Evolutionary conservation across 2,888 invertebrate species (phyloP).

Genomic region (Phyllotreta striolata): DNA sequence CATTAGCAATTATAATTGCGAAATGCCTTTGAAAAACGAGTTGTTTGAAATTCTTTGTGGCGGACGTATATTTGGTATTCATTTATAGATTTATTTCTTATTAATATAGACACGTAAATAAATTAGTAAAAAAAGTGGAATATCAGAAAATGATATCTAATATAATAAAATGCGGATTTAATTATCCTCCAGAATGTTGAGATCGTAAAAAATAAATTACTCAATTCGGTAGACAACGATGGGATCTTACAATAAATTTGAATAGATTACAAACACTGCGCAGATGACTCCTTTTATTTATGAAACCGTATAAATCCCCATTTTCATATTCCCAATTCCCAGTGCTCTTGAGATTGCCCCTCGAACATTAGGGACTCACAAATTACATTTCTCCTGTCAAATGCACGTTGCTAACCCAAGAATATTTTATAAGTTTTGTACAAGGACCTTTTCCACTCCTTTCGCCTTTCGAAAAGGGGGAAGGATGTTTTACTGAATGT

Average conservation of each 20-base stretch:
- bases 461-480: slow-evolving; percentile 24
- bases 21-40: slow-evolving; percentile 16
- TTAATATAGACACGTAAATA: too few relatives aligned
- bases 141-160: too few relatives aligned
- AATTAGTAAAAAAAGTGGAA: too few relatives aligned
- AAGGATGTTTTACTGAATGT: slow-evolving; percentile 9
- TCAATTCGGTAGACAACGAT: slow-evolving; percentile 21
- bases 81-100: neutral
- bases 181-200: too few relatives aligned
- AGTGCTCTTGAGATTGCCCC: slow-evolving; percentile 52
- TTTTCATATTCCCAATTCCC: slow-evolving; percentile 57
- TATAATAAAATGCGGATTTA: too few relatives aligned
- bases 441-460: slow-evolving; percentile 44
- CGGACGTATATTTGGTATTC: slow-evolving; percentile 8
- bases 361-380: slow-evolving; percentile 54
- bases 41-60: slow-evolving; percentile 19
- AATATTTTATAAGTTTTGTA: slow-evolving; percentile 55
- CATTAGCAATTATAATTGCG: slow-evolving; percentile 25
- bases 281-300: slow-evolving; percentile 53
- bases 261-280: slow-evolving; percentile 48
- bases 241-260: slow-evolving; percentile 37
- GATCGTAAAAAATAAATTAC: slow-evolving; percentile 15
- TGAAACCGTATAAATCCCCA: slow-evolving; percentile 55
- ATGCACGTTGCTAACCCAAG: slow-evolving; percentile 52
- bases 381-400: slow-evolving; percentile 57